A percentile compares a stretch with the other conserved stretches of the same genome.
Evolutionary conservation across 2,888 invertebrate genomes (phyloP).

Genomic region (Scelioninae gen. 1): DNA sequence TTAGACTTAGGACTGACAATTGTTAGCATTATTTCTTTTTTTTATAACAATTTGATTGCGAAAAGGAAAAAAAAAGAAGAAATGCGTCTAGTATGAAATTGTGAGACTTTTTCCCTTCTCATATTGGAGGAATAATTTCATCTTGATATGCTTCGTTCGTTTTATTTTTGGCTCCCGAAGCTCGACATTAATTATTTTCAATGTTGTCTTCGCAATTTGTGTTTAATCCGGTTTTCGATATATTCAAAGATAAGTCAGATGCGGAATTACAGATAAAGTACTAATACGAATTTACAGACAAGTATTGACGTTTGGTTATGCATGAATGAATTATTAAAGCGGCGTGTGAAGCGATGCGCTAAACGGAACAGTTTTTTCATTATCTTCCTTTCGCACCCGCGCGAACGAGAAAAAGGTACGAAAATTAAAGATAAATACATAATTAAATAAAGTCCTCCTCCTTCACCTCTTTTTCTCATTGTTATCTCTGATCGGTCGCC

Average conservation of each 20-base stretch:
- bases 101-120: too few species aligned
- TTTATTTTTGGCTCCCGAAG: conserved; percentile 25
- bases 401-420: conserved; percentile 54
- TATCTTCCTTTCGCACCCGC: conserved; percentile 50
- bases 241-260: conserved; percentile 39
- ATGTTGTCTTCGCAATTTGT: conserved; percentile 39
- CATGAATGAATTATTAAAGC: conserved; percentile 55
- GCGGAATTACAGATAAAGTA: conserved; percentile 38
- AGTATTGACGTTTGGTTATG: conserved; percentile 43
- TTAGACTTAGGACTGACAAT: too few species aligned
- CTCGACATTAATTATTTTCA: conserved; percentile 47
- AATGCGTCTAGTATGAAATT: too few species aligned
- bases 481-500: conserved; percentile 81
- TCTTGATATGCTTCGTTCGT: neutral
- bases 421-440: conserved; percentile 74
- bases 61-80: too few species aligned
- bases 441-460: conserved; percentile 82
- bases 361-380: conserved; percentile 64
- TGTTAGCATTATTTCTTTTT: too few species aligned
- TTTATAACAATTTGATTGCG: too few species aligned
- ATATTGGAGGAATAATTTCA: neutral
- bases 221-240: conserved; percentile 48
- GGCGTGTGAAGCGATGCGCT: conserved; percentile 42
- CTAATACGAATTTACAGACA: conserved; percentile 32
- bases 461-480: conserved; percentile 78